phyloP scores from a whole-genome alignment of 1,140 invertebrate species.

The Drosophila dunni region DNA sequence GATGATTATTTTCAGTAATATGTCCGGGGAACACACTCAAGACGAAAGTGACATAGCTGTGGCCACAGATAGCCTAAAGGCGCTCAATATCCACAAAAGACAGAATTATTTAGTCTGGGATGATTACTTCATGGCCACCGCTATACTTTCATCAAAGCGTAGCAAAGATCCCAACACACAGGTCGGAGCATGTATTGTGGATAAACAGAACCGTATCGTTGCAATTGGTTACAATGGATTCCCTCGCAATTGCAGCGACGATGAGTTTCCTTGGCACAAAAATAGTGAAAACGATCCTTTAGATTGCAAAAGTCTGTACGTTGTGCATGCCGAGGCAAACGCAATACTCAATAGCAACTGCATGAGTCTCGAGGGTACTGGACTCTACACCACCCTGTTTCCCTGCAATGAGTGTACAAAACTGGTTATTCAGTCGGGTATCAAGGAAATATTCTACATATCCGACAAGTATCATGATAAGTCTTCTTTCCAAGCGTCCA shows the following conservation, averaged over 20 bases:
- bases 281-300: slow-evolving; percentile 83
- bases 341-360: slow-evolving; percentile 97
- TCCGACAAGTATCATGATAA: slow-evolving; percentile 92
- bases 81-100: slow-evolving; percentile 45
- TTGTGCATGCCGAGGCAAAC: slow-evolving; percentile 99
- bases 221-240: slow-evolving; percentile 98
- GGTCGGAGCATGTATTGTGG: slow-evolving; percentile 97
- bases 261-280: slow-evolving; percentile 95
- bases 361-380: slow-evolving; percentile 90
- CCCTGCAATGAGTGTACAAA: slow-evolving; percentile 99
- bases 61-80: not conserved
- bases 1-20: slow-evolving; percentile 39
- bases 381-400: slow-evolving; percentile 94
- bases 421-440: slow-evolving; percentile 97
- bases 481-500: slow-evolving; percentile 89
- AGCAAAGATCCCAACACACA: slow-evolving; percentile 97
- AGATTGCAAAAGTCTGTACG: slow-evolving; percentile 94
- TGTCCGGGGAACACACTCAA: slow-evolving; percentile 29
- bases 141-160: slow-evolving; percentile 91
- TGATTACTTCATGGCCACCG: slow-evolving; percentile 97
- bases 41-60: not conserved
- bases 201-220: slow-evolving; percentile 94
- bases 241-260: slow-evolving; percentile 94
- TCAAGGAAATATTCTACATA: slow-evolving; percentile 92
- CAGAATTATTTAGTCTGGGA: slow-evolving; percentile 87